Base-by-base conservation (phyloP, 2,888 invertebrate species). In the Ophion slaviceki region DNA sequence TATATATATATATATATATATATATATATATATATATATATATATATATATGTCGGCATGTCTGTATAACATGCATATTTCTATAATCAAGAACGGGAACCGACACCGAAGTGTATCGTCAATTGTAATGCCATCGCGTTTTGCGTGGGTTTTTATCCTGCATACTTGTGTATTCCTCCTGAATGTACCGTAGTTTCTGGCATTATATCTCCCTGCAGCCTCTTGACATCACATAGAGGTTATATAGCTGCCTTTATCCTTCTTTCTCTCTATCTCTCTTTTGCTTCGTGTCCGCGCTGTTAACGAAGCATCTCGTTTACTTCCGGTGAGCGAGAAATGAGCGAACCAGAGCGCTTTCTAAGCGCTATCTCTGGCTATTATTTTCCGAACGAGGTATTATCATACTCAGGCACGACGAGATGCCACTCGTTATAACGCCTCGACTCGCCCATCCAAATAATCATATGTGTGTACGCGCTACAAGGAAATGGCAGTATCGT, bases 111-210 rank as follows among this genome's bases (percentile, higher is more conserved):
- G 84, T 72, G 84, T 77, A 71, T 84, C 76, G 77, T 84, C 72
- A 84, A 84, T 84, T 77, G 80, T 77, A 84, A 72, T 80, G 67
- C 74, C 62, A 74, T 72, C 61, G 72, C 67, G 66, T 67, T 68
- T 78, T 45, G 59, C 77, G 20, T 59, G 72, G 45, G 61, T 53
- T 47, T 78, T 68, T 53, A 67, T 28, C 24, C 36, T 36, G 53
- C 24, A 59, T 67, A 68, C 57, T 59, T 32, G 57, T 68, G 24
- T 67, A 36, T 40, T 67, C 17, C 66, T 59, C 40, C 67, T 32
- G 57, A 77, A 74, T 74, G 72, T 74, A 57, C 77, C 67, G 77
- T 78, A 62, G 67, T 72, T 77, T 77, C 76, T 62, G 68, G 68
- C 59, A 70, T 64, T 59, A 45, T 80, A 80, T 71, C 57, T 77